Percentiles rank a stretch among this genome's conserved stretches.
Evolutionary conservation across 2,113 vertebrate genomes (phyloP).

Genomic region (Nycticebus coucang): DNA sequence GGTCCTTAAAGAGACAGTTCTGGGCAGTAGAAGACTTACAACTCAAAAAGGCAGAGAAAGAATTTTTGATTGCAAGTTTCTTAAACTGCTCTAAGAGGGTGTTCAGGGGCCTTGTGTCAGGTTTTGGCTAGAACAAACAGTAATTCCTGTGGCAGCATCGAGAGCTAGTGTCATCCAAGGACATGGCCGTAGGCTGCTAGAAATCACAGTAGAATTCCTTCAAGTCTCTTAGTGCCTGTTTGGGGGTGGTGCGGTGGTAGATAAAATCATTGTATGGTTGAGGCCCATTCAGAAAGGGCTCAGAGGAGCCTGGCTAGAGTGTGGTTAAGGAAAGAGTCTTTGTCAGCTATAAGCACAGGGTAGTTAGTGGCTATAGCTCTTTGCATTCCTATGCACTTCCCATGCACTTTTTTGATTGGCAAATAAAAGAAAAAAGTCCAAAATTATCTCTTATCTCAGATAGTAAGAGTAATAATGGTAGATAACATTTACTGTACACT

Average conservation of each 20-base stretch:
- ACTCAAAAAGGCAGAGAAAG: conserved; percentile 11
- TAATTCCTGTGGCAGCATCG: neutral
- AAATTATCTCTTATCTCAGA: neutral
- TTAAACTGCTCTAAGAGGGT: neutral
- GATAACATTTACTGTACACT: neutral
- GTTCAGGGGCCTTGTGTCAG: neutral
- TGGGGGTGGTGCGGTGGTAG: neutral
- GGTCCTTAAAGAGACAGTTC: neutral
- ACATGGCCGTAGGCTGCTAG: neutral
- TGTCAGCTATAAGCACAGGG: neutral
- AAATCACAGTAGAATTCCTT: neutral
- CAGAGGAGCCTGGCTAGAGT: neutral
- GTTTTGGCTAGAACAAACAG: neutral
- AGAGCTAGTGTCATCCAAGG: neutral
- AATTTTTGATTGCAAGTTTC: neutral
- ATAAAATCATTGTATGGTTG: neutral
- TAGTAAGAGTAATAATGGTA: neutral
- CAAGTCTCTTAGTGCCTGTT: neutral
- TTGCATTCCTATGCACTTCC: neutral
- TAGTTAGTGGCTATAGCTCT: neutral
- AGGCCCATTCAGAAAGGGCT: neutral
- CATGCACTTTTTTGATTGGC: neutral
- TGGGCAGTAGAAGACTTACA: neutral
- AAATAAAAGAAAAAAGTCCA: neutral
- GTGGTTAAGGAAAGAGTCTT: no score